A percentile compares a stretch with the other conserved stretches of the same genome.
These are phyloP conservation scores for Mantis religiosa DNA, from an alignment of 2,888 invertebrate genomes.

Conservation along the genomic window DNA sequence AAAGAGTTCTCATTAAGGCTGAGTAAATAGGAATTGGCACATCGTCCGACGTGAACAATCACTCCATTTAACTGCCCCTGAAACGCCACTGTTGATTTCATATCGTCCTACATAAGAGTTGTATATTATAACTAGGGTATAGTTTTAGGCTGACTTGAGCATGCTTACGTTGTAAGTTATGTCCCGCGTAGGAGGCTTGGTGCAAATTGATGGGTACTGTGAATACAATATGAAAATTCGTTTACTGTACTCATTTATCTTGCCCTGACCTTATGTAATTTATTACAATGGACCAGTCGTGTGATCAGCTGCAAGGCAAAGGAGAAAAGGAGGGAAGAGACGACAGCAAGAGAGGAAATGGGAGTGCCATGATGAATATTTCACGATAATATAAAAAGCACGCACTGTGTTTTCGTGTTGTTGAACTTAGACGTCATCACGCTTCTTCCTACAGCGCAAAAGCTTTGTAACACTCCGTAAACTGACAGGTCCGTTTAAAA, in stretches of 20 bases:
- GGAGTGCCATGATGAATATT: slow-evolving; percentile 2
- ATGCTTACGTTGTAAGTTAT: background rate
- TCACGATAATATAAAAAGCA: background rate
- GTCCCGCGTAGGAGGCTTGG: background rate
- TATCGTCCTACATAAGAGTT: background rate
- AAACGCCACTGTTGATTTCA: background rate
- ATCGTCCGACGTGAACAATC: background rate
- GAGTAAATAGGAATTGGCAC: too few species aligned
- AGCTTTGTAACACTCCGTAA: background rate
- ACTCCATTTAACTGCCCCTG: background rate
- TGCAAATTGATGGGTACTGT: background rate
- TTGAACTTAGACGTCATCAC: background rate
- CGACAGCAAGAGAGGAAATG: background rate
- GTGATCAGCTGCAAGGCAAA: background rate
- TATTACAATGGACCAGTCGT: background rate
- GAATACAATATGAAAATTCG: slow-evolving; percentile 9
- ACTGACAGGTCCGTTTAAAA: background rate
- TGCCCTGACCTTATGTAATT: background rate
- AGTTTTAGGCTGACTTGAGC: background rate
- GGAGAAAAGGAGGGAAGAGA: background rate
- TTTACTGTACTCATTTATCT: slow-evolving; percentile 1
- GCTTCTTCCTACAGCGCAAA: background rate
- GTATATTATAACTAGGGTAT: background rate
- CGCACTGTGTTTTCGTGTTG: background rate
- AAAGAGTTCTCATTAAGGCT: too few species aligned